phyloP scores from a whole-genome alignment of 1,140 invertebrate genomes.

The Saccostrea glomerata region DNA sequence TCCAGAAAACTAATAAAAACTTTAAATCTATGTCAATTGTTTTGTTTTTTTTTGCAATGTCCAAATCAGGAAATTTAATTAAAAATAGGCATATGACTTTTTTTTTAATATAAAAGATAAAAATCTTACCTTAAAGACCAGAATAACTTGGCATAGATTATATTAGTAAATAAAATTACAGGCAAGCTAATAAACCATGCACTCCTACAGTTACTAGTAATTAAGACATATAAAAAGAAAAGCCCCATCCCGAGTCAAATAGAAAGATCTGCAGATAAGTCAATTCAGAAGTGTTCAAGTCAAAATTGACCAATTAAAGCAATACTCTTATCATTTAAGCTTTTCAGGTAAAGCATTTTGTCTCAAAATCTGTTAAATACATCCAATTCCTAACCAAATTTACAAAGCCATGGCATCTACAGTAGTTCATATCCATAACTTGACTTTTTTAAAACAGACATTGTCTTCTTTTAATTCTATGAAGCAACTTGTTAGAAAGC shows the following conservation, averaged over 20 bases:
- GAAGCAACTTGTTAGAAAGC: slow-evolving; percentile 1
- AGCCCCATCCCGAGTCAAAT: background rate
- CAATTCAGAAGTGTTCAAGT: background rate
- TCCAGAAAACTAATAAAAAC: too few relatives aligned
- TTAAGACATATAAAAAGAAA: background rate
- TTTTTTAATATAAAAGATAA: too few relatives aligned
- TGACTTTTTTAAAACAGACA: background rate
- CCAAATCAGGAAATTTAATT: too few relatives aligned
- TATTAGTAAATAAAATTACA: slow-evolving; percentile 3
- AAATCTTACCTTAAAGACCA: background rate
- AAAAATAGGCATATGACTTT: too few relatives aligned
- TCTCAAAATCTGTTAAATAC: background rate
- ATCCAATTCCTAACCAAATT: background rate
- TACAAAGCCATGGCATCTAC: background rate
- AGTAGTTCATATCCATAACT: background rate
- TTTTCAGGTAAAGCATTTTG: background rate
- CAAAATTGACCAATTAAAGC: background rate
- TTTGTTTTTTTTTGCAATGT: too few relatives aligned
- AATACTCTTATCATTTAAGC: background rate
- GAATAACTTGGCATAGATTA: background rate
- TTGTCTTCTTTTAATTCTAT: background rate
- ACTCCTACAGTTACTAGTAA: background rate
- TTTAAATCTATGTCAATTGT: too few relatives aligned
- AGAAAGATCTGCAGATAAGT: background rate
- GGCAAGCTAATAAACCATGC: background rate